Evolutionary conservation across 2,797 vertebrate species (phyloP).

Genomic region (Sardinella longiceps): DNA sequence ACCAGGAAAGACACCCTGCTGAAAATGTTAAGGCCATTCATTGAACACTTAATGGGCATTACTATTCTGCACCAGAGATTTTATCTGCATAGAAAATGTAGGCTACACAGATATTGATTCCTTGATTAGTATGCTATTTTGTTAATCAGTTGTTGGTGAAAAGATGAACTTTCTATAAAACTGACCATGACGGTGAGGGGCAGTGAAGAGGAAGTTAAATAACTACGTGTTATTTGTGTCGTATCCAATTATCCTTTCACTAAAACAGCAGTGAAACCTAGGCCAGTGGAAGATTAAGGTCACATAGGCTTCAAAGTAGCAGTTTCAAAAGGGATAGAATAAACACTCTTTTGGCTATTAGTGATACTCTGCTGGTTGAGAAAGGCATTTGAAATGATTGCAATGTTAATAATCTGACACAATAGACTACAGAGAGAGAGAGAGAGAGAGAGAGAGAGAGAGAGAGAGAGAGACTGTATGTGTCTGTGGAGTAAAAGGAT

Average conservation of each 20-base stretch:
- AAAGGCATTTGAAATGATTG: background rate
- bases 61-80: background rate
- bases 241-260: constrained; percentile 72
- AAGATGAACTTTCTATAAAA: background rate
- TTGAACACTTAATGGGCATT: background rate
- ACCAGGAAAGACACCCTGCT: too few species aligned
- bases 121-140: background rate
- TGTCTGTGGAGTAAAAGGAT: constrained; percentile 75
- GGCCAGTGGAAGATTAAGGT: constrained; percentile 70
- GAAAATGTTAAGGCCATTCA: background rate
- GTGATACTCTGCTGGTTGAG: background rate
- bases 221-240: constrained; percentile 65
- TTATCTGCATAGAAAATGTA: background rate
- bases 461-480: constrained; percentile 23
- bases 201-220: background rate
- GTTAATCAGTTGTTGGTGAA: background rate
- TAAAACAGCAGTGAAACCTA: constrained; percentile 61
- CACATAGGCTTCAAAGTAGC: constrained; percentile 42
- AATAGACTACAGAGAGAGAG: background rate
- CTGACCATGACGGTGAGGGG: background rate
- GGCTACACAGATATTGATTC: background rate
- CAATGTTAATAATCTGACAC: background rate
- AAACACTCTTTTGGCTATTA: background rate
- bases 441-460: constrained; percentile 32
- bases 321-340: background rate